These are phyloP conservation scores for Ephialtes manifestator DNA, from an alignment of 2,888 invertebrate species.

Conservation along the genomic window DNA sequence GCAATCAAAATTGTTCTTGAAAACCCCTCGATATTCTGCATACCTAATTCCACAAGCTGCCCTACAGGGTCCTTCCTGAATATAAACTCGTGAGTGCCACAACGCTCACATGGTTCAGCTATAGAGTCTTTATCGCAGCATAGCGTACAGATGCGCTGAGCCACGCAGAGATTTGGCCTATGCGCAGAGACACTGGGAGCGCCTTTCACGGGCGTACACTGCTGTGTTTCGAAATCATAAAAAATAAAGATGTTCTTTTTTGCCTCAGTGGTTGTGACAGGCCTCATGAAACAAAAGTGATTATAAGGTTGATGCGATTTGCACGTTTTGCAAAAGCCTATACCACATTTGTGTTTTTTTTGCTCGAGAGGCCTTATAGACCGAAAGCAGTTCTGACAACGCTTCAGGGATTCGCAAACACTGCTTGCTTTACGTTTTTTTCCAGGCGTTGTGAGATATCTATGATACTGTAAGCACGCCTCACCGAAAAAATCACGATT, in stretches of 20 bases:
- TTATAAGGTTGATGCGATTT: background rate
- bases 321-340: constrained; percentile 19
- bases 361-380: background rate
- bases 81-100: background rate
- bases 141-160: constrained; percentile 14
- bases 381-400: constrained; percentile 8
- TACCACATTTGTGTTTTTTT: constrained; percentile 19
- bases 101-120: background rate
- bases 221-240: constrained; percentile 60
- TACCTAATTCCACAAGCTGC: constrained; percentile 55
- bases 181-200: background rate
- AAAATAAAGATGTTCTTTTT: constrained; percentile 52
- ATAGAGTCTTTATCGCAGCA: background rate
- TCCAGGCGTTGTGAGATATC: too few species aligned
- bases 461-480: constrained; percentile 7
- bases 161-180: constrained; percentile 20
- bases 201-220: constrained; percentile 36
- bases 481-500: constrained; percentile 23
- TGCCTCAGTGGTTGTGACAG: constrained; percentile 14
- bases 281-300: constrained; percentile 15
- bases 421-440: background rate
- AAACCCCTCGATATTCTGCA: background rate
- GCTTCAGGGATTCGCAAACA: background rate
- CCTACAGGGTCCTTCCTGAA: constrained; percentile 55
- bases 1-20: background rate